Evolutionary conservation across 2,113 vertebrate genomes (phyloP), one percentile per base, ranked within the genome.

Genomic region (Labeo rohita): DNA sequence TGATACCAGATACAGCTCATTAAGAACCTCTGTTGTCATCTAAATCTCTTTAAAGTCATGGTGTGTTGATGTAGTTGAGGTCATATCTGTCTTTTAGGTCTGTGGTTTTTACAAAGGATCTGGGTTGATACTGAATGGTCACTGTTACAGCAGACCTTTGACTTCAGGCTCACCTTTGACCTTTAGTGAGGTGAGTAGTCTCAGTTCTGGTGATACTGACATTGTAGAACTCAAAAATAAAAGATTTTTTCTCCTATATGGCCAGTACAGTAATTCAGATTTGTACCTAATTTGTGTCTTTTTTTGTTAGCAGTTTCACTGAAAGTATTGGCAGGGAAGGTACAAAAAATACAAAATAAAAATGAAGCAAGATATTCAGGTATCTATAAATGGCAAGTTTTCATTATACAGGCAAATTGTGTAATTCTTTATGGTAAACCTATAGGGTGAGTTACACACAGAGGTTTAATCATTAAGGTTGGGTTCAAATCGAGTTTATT

Each of bases 1-100:
- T 84, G 81, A 73, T 72, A 59, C 21, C 49, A 56, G 65, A 45
- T 73, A 56, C 81, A 73, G 50, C 81, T 84, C 50, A 84, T 84
- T 84, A 84, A 13, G 21, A 73, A 45, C 50, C 66, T 72, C 15
- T 83, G 80, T 70, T 83, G 9, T 83, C 80, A 83, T 70, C 80
- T 70, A 12, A 66, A 50, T 81, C 50, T 79, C 34, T 79, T 78
- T 79, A 47, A 49, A 82, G 63, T 83, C 65, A 54, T 28, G 1
- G 23, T 52, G 65, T 68, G 80, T 82, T 68, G 23, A 82, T 50
- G 9, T 82, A 52, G 63, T 12, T 52, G 21, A 52, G 79, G 59
- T 34, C 45, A 47, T 52, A 77, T 77, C 49, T 1, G 3, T 34
- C 61, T 28, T 39, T 11, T 39, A 34, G 61, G 9, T 82, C 21